Percentiles rank a stretch among this genome's conserved stretches.
Conservation (phyloP, 2,797 vertebrate genomes). For the Hydrocynus forskahlii region DNA sequence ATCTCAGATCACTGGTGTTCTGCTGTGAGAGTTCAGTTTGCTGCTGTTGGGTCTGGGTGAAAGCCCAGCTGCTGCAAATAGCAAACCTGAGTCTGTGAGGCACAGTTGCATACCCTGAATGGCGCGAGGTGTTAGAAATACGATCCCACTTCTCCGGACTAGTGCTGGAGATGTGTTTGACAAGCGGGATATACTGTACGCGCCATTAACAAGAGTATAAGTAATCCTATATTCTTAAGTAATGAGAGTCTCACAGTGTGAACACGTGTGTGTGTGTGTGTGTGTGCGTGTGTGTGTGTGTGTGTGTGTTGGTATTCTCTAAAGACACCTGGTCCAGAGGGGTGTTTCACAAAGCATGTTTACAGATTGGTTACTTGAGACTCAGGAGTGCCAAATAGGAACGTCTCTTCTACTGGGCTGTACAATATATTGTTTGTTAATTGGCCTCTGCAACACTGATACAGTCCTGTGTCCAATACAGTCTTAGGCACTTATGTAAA, state of each 20-base stretch:
- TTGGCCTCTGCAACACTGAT: not conserved
- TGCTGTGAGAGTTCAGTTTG: not conserved
- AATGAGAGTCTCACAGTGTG: constrained; percentile 21
- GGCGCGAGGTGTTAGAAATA: constrained; percentile 36
- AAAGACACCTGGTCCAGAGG: not conserved
- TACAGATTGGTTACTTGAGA: not conserved
- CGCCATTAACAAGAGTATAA: constrained; percentile 18
- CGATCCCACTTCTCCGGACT: constrained; percentile 11
- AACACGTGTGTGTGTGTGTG: constrained; percentile 24
- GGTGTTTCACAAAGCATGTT: not conserved
- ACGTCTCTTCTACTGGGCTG: not conserved
- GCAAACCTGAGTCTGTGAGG: constrained; percentile 3
- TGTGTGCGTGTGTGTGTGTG: constrained; percentile 26
- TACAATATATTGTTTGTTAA: not conserved
- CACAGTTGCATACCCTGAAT: not conserved
- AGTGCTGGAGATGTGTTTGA: constrained; percentile 37
- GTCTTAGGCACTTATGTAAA: too few species aligned
- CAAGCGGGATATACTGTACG: constrained; percentile 27
- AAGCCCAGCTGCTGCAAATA: constrained; percentile 6
- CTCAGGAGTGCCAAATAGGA: not conserved
- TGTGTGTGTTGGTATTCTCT: constrained; percentile 2
- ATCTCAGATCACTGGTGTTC: not conserved
- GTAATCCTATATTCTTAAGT: constrained; percentile 41
- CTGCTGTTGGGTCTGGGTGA: not conserved
- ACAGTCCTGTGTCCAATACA: too few species aligned